A percentile compares a stretch with the other conserved stretches of the same genome.
These are phyloP conservation scores for Actinia equina DNA, from an alignment of 64 coral and sea anemone species.

Conservation along the genomic window DNA sequence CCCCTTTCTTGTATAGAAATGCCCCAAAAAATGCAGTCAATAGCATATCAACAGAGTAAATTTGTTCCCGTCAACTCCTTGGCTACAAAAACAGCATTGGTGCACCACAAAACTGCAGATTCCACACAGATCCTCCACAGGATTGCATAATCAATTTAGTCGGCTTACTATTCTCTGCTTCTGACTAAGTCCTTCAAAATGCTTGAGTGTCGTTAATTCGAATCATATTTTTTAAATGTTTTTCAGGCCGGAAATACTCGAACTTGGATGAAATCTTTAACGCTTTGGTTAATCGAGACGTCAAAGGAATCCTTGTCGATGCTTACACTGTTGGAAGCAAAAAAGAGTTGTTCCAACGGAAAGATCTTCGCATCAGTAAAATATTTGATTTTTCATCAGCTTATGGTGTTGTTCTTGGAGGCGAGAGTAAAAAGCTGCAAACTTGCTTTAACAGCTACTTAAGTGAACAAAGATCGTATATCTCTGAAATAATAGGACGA, in stretches of 20 bases:
- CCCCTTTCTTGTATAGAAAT: no score
- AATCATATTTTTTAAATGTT: not conserved
- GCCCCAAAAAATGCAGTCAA: no score
- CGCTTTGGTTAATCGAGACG: slow-evolving; percentile 62
- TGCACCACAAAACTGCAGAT: no score
- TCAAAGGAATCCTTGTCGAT: slow-evolving; percentile 69
- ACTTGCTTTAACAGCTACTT: slow-evolving; percentile 69
- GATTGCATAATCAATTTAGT: no score
- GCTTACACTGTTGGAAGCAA: slow-evolving; percentile 74
- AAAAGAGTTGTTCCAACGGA: slow-evolving; percentile 63
- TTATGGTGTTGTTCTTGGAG: slow-evolving; percentile 73
- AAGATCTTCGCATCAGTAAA: slow-evolving; percentile 65
- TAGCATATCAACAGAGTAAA: not conserved
- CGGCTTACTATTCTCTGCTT: no score
- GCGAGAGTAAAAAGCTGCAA: slow-evolving; percentile 71
- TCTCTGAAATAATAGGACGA: slow-evolving; percentile 55
- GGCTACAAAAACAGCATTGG: not conserved
- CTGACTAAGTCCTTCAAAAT: not conserved
- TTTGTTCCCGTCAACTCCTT: not conserved
- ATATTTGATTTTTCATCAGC: slow-evolving; percentile 64
- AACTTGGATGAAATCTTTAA: slow-evolving; percentile 75
- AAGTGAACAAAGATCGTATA: slow-evolving; percentile 54
- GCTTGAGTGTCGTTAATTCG: not conserved
- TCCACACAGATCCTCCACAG: no score
- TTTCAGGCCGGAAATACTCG: slow-evolving; percentile 61